Percentiles rank a stretch among this genome's conserved stretches.
These are phyloP conservation scores for Alauda arvensis DNA, from an alignment of 2,797 vertebrate genomes.

Conservation along the genomic window DNA sequence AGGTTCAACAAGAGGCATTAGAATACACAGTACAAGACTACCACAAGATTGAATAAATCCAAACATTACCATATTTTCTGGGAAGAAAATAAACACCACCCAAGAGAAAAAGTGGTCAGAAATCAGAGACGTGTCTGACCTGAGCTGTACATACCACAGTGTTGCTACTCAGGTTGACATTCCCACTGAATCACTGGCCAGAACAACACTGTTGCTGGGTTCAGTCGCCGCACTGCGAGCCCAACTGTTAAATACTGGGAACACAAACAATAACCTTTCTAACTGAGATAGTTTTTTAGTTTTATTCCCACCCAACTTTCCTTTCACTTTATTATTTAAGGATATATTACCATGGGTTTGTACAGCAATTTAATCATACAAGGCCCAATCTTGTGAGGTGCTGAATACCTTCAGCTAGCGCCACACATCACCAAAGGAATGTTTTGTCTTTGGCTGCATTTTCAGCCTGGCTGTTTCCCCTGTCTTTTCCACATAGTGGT, in stretches of 20 bases:
- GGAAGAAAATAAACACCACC: constrained; percentile 51
- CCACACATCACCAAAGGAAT: constrained; percentile 19
- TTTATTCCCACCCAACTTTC: constrained; percentile 36
- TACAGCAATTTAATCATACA: constrained; percentile 29
- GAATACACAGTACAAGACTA: background rate
- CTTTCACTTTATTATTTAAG: constrained; percentile 47
- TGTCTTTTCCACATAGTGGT: constrained; percentile 9
- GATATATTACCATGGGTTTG: constrained; percentile 21
- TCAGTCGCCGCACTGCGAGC: accelerated
- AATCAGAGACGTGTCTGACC: constrained; percentile 40
- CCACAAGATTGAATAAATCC: constrained; percentile 6
- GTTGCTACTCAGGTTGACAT: constrained; percentile 14
- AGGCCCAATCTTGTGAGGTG: constrained; percentile 25
- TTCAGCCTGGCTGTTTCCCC: constrained; percentile 17
- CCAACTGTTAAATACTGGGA: background rate
- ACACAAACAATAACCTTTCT: constrained; percentile 28
- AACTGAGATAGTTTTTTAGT: background rate
- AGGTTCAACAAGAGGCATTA: background rate
- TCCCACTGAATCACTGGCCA: background rate
- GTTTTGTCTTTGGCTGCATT: constrained; percentile 38
- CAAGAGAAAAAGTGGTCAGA: constrained; percentile 22
- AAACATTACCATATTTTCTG: constrained; percentile 37
- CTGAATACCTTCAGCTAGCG: constrained; percentile 25
- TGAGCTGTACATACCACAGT: background rate
- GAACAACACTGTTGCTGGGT: background rate